phyloP scores from a whole-genome alignment of 2,113 vertebrate species.

The Oreochromis spilurus region DNA sequence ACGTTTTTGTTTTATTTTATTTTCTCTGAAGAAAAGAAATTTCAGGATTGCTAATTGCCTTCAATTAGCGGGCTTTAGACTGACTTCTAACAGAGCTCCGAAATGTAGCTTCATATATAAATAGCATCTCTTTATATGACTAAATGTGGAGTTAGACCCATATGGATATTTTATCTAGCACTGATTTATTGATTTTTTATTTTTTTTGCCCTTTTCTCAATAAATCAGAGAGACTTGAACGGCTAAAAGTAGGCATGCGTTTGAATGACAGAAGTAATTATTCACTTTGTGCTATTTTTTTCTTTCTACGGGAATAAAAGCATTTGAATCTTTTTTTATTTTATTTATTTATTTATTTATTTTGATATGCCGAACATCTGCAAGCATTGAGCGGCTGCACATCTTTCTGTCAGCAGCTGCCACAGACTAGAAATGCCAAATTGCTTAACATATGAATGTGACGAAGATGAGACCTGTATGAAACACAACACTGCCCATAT shows the following conservation, averaged over 20 bases:
- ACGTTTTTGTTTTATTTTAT: background rate
- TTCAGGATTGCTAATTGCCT: background rate
- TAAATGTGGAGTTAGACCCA: background rate
- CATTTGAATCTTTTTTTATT: background rate
- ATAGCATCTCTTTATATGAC: background rate
- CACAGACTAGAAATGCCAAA: conserved; percentile 24
- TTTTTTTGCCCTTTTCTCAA: background rate
- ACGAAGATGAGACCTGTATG: conserved; percentile 41
- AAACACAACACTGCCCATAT: conserved; percentile 44
- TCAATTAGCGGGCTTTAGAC: background rate
- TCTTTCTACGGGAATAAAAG: conserved; percentile 16
- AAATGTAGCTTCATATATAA: background rate
- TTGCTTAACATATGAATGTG: conserved; percentile 62
- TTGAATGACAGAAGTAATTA: conserved; percentile 31
- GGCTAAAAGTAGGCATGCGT: background rate
- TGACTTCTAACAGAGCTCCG: background rate
- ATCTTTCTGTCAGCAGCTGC: conserved; percentile 57
- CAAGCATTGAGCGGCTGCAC: conserved; percentile 44
- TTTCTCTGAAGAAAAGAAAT: background rate
- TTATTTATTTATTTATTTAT: fast-evolving
- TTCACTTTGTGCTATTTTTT: conserved; percentile 13
- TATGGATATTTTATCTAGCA: background rate
- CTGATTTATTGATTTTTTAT: background rate
- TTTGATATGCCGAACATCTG: conserved; percentile 64
- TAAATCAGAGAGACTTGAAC: background rate